Evolutionary conservation across 2,113 vertebrate species (phyloP).

Genomic region (Serranochromis macrocephalus): DNA sequence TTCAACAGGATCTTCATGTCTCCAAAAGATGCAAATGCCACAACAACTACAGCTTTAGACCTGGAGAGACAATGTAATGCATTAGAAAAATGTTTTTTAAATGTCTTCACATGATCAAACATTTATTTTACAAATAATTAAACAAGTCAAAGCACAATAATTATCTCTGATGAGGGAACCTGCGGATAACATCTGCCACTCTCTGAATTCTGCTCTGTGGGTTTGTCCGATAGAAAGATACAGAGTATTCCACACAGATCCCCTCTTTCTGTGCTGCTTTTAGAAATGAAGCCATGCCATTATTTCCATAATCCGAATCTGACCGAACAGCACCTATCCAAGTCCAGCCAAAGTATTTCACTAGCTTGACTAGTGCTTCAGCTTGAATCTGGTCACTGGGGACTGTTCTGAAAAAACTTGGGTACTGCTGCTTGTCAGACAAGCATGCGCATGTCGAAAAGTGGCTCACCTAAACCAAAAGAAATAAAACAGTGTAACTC

Average conservation of each 20-base stretch:
- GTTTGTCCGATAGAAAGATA: too few species aligned
- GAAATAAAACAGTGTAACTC: background rate
- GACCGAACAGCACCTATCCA: constrained; percentile 63
- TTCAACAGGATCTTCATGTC: too few species aligned
- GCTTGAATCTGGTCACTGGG: constrained; percentile 71
- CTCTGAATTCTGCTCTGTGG: too few species aligned
- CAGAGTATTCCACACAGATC: constrained; percentile 24
- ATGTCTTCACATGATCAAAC: too few species aligned
- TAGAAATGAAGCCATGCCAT: constrained; percentile 61
- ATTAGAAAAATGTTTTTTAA: too few species aligned
- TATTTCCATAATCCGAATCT: constrained; percentile 65
- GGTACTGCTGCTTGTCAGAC: constrained; percentile 64
- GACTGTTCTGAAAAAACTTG: constrained; percentile 68
- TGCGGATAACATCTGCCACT: too few species aligned
- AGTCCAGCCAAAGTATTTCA: constrained; percentile 72
- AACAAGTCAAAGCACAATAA: too few species aligned
- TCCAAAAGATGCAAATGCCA: too few species aligned
- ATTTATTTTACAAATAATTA: too few species aligned
- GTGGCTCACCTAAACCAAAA: background rate
- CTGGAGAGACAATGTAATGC: too few species aligned
- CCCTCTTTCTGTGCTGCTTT: constrained; percentile 34
- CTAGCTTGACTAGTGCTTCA: constrained; percentile 28
- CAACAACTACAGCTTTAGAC: background rate
- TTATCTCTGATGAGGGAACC: too few species aligned
- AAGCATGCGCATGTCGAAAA: constrained; percentile 55